Evolutionary conservation across 2,113 vertebrate genomes (phyloP).

Genomic region (Baryphthengus martii): DNA sequence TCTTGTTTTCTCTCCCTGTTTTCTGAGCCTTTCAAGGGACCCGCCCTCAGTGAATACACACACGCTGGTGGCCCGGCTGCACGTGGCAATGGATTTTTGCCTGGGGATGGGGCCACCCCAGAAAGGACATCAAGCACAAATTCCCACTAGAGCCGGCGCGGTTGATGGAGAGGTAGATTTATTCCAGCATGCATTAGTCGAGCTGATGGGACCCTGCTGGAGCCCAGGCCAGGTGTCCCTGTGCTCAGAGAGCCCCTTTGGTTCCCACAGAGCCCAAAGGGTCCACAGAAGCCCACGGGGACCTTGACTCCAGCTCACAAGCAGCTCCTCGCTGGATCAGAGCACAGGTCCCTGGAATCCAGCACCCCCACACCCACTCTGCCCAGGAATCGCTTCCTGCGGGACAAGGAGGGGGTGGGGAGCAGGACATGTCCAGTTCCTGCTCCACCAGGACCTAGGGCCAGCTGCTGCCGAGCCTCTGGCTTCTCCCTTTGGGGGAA

Average conservation of each 20-base stretch:
- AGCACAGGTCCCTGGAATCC: rapidly evolving
- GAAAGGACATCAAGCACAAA: background rate
- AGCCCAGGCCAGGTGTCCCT: rapidly evolving
- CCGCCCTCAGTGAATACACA: background rate
- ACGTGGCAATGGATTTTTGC: rapidly evolving
- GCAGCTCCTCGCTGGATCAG: rapidly evolving
- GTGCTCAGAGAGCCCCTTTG: rapidly evolving
- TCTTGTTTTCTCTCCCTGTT: background rate
- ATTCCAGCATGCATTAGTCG: rapidly evolving
- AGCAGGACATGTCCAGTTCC: rapidly evolving
- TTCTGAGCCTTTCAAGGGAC: background rate
- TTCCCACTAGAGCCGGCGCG: rapidly evolving
- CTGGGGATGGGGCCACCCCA: rapidly evolving
- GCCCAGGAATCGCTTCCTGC: rapidly evolving
- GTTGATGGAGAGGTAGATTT: background rate
- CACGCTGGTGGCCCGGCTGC: rapidly evolving
- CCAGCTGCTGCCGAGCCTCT: background rate
- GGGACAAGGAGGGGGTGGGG: rapidly evolving
- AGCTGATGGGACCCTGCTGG: background rate
- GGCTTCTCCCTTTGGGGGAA: background rate
- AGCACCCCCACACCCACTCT: rapidly evolving
- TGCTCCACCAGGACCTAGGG: background rate
- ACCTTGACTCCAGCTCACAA: rapidly evolving
- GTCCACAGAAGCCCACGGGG: rapidly evolving
- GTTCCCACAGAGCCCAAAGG: background rate